Conservation (phyloP, 1,140 invertebrate genomes). For the Polypedilum vanderplanki region DNA sequence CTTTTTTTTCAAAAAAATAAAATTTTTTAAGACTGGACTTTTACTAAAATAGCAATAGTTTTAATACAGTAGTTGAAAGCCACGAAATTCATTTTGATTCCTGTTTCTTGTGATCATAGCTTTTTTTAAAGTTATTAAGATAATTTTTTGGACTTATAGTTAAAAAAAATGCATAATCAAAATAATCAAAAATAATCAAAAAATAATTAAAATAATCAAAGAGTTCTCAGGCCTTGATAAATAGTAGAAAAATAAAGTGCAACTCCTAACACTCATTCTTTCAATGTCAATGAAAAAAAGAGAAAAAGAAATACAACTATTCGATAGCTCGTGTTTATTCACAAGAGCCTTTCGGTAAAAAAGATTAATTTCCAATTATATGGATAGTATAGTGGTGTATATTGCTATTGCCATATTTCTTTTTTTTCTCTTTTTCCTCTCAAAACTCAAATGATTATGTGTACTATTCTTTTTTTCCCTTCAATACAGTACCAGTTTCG, state of each 20-base stretch:
- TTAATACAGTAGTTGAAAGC: no score
- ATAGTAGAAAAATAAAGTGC: neutral
- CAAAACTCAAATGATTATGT: neutral
- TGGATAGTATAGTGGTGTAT: neutral
- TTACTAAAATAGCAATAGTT: no score
- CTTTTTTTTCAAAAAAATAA: no score
- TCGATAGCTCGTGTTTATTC: neutral
- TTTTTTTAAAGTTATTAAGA: no score
- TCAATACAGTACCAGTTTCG: neutral
- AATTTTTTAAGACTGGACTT: no score
- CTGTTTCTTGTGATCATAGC: no score
- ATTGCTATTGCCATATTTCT: slow-evolving; percentile 5
- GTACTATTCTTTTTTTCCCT: neutral
- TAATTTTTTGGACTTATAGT: no score
- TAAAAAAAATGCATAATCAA: no score
- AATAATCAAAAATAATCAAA: no score
- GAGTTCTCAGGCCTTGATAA: no score
- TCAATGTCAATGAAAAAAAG: neutral
- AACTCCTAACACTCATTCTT: neutral
- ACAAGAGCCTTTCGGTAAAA: neutral
- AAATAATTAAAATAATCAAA: no score
- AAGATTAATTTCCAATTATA: slow-evolving; percentile 27
- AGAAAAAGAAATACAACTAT: neutral
- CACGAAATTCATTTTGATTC: no score
- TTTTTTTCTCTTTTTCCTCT: neutral